phyloP scores from a whole-genome alignment of 1,140 invertebrate genomes.

The Megathymus violae region DNA sequence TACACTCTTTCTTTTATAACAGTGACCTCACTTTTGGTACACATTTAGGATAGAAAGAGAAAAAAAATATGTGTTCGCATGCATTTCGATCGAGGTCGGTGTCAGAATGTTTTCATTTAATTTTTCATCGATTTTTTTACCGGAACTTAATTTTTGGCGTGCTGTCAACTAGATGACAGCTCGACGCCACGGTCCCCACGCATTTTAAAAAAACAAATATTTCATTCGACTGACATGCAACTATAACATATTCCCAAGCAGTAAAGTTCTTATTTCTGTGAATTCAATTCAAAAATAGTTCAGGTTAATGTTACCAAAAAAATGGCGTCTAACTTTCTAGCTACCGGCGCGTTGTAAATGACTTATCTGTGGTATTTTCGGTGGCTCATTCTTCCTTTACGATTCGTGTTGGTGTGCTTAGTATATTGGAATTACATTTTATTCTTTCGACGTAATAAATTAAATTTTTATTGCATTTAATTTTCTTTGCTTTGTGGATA shows the following conservation, averaged over 20 bases:
- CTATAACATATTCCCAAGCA: slow-evolving; percentile 2
- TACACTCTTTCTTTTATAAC: too few relatives aligned
- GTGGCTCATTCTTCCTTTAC: slow-evolving; percentile 2
- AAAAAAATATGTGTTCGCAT: neutral
- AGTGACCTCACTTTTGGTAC: too few relatives aligned
- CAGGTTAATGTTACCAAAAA: slow-evolving; percentile 10
- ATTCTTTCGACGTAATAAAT: neutral
- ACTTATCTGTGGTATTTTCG: slow-evolving; percentile 21
- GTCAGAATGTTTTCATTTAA: slow-evolving; percentile 2
- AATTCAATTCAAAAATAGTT: neutral
- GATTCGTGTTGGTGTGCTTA: slow-evolving; percentile 3
- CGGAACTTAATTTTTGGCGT: slow-evolving; percentile 38
- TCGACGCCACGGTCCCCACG: slow-evolving; percentile 18
- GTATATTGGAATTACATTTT: slow-evolving; percentile 19
- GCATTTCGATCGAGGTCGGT: slow-evolving; percentile 7
- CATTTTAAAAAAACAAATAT: slow-evolving; percentile 12
- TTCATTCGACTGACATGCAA: neutral
- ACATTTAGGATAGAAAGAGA: too few relatives aligned
- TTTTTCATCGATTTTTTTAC: slow-evolving; percentile 23
- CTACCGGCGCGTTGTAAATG: neutral
- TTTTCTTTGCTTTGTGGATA: neutral
- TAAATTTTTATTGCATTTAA: neutral
- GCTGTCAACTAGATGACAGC: slow-evolving; percentile 32
- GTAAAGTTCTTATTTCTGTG: slow-evolving; percentile 12
- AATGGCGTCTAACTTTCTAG: slow-evolving; percentile 17